Conservation (phyloP, 2,113 vertebrate species). For the Dendropsophus ebraccatus region DNA sequence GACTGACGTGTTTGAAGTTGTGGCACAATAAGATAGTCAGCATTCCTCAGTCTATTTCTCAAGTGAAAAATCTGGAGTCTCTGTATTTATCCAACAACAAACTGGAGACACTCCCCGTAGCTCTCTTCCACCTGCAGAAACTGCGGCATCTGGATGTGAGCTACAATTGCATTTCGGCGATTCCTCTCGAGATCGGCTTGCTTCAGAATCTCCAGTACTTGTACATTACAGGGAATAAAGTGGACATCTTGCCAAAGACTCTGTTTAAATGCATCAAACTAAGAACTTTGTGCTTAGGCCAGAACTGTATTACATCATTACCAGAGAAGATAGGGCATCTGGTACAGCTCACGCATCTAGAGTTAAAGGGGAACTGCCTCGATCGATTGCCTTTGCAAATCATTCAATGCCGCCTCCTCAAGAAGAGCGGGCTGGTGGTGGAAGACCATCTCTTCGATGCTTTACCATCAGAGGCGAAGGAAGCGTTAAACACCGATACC, state of each 20-base stretch:
- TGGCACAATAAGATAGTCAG: constrained; percentile 98
- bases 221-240: constrained; percentile 90
- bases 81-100: constrained; percentile 97
- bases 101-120: constrained; percentile 87
- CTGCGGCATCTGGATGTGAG: constrained; percentile 92
- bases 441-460: constrained; percentile 97
- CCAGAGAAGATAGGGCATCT: constrained; percentile 92
- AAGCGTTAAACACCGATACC: constrained; percentile 90
- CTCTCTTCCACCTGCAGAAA: constrained; percentile 93
- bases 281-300: constrained; percentile 89
- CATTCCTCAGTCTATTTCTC: constrained; percentile 92
- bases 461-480: constrained; percentile 91
- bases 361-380: constrained; percentile 95
- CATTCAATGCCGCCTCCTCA: constrained; percentile 87
- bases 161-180: constrained; percentile 85
- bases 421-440: constrained; percentile 85
- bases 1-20: constrained; percentile 93
- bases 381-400: constrained; percentile 90
- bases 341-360: constrained; percentile 89
- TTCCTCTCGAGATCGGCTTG: constrained; percentile 88
- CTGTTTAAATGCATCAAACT: constrained; percentile 94
- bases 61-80: constrained; percentile 92
- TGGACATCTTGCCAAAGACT: constrained; percentile 91
- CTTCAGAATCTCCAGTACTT: constrained; percentile 96
- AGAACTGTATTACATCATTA: constrained; percentile 88